Evolutionary conservation across 2,797 vertebrate genomes (phyloP), one percentile per base, ranked within the genome.

Genomic region (Hypotaenidia philippensis): DNA sequence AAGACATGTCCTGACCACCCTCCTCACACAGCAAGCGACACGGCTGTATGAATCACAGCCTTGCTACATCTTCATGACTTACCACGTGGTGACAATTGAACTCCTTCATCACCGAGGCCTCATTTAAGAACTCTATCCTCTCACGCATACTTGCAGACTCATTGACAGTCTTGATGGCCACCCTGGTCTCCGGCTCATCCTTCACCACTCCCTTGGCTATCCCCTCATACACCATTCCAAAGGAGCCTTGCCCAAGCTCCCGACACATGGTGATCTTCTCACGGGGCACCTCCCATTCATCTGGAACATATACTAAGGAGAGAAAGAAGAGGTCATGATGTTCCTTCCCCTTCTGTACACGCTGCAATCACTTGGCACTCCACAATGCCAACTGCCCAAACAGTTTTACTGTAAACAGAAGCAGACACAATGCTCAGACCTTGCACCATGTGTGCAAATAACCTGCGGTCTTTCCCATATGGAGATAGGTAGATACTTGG

Each of bases 71-170:
- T 19, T 13, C 34, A 13, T 17, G 41, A 97, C 99, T 98, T 98
- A 99, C 99, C 98, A 99, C 99, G 8, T 99, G 99, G 96, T 99
- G 99, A 97, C 99, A 99, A 96, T 99, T 99, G 98, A 99, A 99
- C 97, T 99, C 99, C 97, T 99, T 99, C 99, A 99, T 99, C 97
- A 99, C 99, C 0, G 99, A 99, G 16, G 99, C 99, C 98, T 99
- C 99, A 1, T 99, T 99, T 95, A 99, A 97, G 97, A 99, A 99
- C 97, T 99, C 99, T 1, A 99, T 99, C 93, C 99, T 98, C 94
- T 99, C 99, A 1, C 99, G 98, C 99, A 99, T 99, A 97, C 99
- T 99, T 19, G 99, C 99, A 0, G 99, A 98, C 97, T 99, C 99
- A 4, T 99, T 99, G 85, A 99, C 99, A 0, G 99, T 99, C 97